These are phyloP conservation scores for Oscheius sp. DNA, from an alignment of 2,888 invertebrate genomes.

Conservation along the genomic window DNA sequence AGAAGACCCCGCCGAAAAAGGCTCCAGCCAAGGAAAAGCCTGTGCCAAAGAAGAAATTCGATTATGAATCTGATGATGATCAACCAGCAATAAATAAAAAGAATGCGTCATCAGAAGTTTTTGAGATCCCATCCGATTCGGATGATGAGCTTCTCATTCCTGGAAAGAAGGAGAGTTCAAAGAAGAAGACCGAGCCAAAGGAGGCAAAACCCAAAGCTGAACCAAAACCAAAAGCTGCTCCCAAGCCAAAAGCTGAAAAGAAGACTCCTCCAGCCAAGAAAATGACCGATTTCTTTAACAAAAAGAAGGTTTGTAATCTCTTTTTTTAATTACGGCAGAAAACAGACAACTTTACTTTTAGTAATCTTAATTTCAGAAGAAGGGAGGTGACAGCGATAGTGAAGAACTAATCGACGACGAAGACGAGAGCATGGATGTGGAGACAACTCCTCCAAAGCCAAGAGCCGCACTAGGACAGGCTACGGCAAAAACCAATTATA, in stretches of 20 bases:
- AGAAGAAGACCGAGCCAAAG: conserved; percentile 5
- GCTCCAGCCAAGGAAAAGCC: conserved; percentile 28
- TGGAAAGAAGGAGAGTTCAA: conserved; percentile 25
- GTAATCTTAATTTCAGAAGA: not conserved
- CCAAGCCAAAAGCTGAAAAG: conserved; percentile 12
- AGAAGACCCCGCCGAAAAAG: not conserved
- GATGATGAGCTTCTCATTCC: conserved; percentile 22
- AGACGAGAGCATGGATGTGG: not conserved
- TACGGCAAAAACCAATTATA: conserved; percentile 14
- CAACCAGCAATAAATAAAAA: conserved; percentile 36
- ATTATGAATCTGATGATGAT: conserved; percentile 33
- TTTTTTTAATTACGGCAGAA: not conserved
- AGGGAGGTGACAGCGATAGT: conserved; percentile 9
- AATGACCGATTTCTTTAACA: conserved; percentile 30
- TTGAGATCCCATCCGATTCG: conserved; percentile 6
- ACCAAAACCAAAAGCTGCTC: conserved; percentile 28
- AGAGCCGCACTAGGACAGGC: conserved; percentile 5
- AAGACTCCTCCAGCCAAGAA: conserved; percentile 10
- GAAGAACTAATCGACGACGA: not conserved
- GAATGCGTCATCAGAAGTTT: conserved; percentile 12
- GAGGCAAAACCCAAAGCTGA: not conserved
- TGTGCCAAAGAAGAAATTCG: not conserved
- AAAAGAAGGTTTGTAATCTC: conserved; percentile 3
- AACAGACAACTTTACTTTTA: not conserved
- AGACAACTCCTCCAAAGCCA: not conserved